Base-by-base conservation (phyloP, 2,113 vertebrate species). In the Chloropsis hardwickii region DNA sequence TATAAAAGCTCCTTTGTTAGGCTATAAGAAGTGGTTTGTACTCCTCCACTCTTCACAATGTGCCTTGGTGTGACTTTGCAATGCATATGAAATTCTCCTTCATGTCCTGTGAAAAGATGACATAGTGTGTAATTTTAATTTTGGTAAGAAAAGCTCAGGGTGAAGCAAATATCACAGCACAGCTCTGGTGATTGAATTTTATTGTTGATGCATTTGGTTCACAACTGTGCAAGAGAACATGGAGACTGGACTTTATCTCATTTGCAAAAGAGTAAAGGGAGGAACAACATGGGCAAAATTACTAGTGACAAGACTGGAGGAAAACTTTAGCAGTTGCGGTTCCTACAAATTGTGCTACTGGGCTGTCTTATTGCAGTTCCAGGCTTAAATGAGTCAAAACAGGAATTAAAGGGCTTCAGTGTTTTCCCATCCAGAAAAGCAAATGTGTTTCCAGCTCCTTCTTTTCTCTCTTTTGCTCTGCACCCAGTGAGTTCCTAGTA, bases 1-100 rank as follows among this genome's bases (percentile, higher is more conserved):
- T 96, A 96, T 77, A 95, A 94, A 88, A 86, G 50, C 48, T 58
- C 39, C 85, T 96, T 94, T 96, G 90, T 96, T 96, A 53, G 77
- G 25, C 76, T 71, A 15, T 71, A 93, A 91, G 89, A 81, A 70
- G 73, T 31, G 11, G 60, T 56, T 90, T 37, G 51, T 69, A 48
- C 47, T 72, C 58, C 0, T 0, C 71, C 0, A 12, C 51, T 60
- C 74, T 44, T 81, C 82, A 40, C 90, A 44, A 19, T 20, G 47
- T 31, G 47, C 84, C 74, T 85, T 35, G 56, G 62, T 95, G 79
- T 92, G 90, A 92, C 71, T 94, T 93, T 86, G 79, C 79, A 78
- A 51, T 37, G 56, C 47, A 24, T 66, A 33, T 56, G 66, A 92
- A 93, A 82, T 77, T 3, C 0, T 70, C 28, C 69, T 93, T 88